A percentile compares a stretch with the other conserved stretches of the same genome.
phyloP scores from a whole-genome alignment of 2,113 vertebrate species.

The Numenius arquata region DNA sequence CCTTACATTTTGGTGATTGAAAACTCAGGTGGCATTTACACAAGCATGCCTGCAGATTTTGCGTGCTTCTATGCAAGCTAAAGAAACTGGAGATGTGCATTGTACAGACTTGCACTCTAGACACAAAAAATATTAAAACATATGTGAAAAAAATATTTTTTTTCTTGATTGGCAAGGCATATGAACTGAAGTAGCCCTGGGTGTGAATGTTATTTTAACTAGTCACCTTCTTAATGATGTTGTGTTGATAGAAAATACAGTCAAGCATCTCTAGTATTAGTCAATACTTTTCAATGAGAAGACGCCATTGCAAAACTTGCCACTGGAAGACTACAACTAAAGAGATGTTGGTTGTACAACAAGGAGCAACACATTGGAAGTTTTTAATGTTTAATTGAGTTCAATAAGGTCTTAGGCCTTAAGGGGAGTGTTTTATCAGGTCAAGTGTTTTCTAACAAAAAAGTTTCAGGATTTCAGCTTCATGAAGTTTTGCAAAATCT shows the following conservation, averaged over 20 bases:
- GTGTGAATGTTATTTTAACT: not conserved
- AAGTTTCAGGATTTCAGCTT: not conserved
- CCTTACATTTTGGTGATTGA: not conserved
- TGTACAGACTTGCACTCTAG: not conserved
- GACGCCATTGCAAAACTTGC: not conserved
- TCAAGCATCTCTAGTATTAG: not conserved
- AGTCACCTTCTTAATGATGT: not conserved
- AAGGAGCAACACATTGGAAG: not conserved
- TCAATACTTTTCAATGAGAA: not conserved
- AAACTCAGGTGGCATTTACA: not conserved
- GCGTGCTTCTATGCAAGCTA: not conserved
- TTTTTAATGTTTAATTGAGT: not conserved
- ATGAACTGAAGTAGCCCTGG: not conserved
- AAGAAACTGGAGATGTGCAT: not conserved
- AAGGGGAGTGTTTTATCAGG: not conserved
- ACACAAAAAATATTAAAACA: rapidly evolving
- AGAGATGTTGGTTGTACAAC: not conserved
- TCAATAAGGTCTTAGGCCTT: not conserved
- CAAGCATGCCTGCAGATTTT: not conserved
- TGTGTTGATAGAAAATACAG: not conserved
- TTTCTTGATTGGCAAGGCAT: not conserved
- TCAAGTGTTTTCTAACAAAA: not conserved
- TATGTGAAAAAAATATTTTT: not conserved
- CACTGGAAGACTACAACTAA: not conserved
- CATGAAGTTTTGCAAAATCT: not conserved